A percentile compares a stretch with the other conserved stretches of the same genome.
Evolutionary conservation across 2,888 invertebrate genomes (phyloP).

Genomic region (Pollenia griseotomentosa): DNA sequence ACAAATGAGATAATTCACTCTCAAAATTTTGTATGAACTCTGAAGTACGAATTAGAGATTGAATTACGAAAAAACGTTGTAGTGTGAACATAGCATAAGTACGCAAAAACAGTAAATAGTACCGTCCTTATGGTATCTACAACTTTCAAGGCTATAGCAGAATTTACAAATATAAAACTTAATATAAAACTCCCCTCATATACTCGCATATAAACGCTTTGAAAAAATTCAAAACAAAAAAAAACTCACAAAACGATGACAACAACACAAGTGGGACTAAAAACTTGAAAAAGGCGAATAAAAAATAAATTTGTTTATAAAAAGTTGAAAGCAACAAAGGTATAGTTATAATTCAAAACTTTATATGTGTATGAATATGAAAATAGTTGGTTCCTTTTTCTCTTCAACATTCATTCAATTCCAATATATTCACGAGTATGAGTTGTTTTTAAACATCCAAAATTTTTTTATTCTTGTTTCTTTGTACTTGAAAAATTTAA

Average conservation of each 20-base stretch:
- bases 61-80: no score
- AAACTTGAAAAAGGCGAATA: background rate
- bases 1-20: no score
- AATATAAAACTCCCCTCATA: background rate
- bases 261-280: conserved; percentile 22
- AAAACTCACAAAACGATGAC: conserved; percentile 13
- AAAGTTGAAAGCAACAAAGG: conserved; percentile 20
- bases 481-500: no score
- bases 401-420: background rate
- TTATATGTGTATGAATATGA: conserved; percentile 9
- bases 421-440: background rate
- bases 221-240: background rate
- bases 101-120: no score
- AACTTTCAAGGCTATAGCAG: no score
- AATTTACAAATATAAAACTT: background rate
- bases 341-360: conserved; percentile 21
- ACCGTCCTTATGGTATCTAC: no score
- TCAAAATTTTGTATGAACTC: no score
- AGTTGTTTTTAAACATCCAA: background rate
- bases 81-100: no score
- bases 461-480: background rate
- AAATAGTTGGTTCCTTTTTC: conserved; percentile 5
- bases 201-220: no score
- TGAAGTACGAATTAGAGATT: no score
- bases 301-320: conserved; percentile 4